Evolutionary conservation across 2,888 invertebrate genomes (phyloP).

Genomic region (Drosophila quinaria): DNA sequence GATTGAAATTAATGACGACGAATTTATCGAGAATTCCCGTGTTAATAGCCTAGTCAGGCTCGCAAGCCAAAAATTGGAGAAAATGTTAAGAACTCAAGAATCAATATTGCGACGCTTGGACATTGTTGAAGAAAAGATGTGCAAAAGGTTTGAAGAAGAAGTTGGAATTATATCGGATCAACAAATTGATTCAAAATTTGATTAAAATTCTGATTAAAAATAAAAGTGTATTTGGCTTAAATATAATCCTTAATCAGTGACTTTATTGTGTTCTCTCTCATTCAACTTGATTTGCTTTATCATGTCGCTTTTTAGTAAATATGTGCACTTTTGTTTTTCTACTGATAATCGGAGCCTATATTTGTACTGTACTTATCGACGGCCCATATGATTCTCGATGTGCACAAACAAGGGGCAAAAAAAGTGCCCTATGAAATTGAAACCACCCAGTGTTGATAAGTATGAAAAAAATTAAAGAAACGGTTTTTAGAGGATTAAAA

Average conservation of each 20-base stretch:
- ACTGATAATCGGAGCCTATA: constrained; percentile 45
- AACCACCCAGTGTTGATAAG: constrained; percentile 26
- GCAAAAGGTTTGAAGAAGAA: background rate
- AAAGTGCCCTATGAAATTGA: constrained; percentile 18
- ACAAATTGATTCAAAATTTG: background rate
- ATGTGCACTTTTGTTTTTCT: constrained; percentile 45
- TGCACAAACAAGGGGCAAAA: constrained; percentile 23
- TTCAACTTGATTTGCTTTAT: constrained; percentile 26
- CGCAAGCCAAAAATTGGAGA: constrained; percentile 16
- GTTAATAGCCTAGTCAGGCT: background rate
- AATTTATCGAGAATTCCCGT: background rate
- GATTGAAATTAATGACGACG: background rate
- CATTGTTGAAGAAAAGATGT: background rate
- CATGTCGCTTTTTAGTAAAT: constrained; percentile 25
- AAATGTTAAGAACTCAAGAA: constrained; percentile 38
- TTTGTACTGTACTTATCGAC: constrained; percentile 14
- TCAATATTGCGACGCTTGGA: constrained; percentile 20
- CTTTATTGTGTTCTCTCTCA: constrained; percentile 4
- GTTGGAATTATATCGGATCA: background rate
- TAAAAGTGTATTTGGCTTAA: background rate
- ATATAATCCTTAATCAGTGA: constrained; percentile 7
- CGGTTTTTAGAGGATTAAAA: background rate
- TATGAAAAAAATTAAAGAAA: background rate
- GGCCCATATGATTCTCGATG: constrained; percentile 16
- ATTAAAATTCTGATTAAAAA: background rate